phyloP scores from a whole-genome alignment of 2,113 vertebrate species.

The Shinisaurus crocodilurus region DNA sequence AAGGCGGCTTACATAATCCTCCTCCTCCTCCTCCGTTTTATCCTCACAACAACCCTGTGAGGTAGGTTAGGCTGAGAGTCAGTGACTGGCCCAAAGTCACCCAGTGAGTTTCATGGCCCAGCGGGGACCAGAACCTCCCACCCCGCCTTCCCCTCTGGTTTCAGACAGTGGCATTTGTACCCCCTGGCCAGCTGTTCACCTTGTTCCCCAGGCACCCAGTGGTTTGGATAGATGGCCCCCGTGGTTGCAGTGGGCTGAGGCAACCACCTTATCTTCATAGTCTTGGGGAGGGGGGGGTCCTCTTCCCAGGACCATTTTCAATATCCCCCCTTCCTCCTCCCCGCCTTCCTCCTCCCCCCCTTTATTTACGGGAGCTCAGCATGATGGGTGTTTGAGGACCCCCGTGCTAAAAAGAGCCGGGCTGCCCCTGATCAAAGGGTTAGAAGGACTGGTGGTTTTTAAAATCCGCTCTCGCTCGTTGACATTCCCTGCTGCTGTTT shows the following conservation, averaged over 20 bases:
- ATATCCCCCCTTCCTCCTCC: not conserved
- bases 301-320: not conserved
- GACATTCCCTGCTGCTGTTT: not conserved
- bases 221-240: not conserved
- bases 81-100: no score
- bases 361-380: not conserved
- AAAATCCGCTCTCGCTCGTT: not conserved
- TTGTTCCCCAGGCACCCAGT: not conserved
- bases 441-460: not conserved
- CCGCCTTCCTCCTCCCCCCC: accelerated
- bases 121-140: no score
- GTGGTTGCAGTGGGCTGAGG: not conserved
- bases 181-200: not conserved
- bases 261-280: not conserved
- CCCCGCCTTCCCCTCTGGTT: not conserved
- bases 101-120: no score
- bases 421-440: not conserved
- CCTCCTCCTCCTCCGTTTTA: no score
- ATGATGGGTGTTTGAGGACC: not conserved
- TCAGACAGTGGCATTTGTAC: not conserved
- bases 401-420: not conserved
- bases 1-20: no score
- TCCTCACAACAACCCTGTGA: no score
- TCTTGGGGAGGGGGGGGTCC: not conserved
- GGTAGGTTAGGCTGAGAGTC: no score